Evolutionary conservation across 35 echinoderm and acorn worm genomes (phyloP).

Genomic region (Ophiothrix spiculata): DNA sequence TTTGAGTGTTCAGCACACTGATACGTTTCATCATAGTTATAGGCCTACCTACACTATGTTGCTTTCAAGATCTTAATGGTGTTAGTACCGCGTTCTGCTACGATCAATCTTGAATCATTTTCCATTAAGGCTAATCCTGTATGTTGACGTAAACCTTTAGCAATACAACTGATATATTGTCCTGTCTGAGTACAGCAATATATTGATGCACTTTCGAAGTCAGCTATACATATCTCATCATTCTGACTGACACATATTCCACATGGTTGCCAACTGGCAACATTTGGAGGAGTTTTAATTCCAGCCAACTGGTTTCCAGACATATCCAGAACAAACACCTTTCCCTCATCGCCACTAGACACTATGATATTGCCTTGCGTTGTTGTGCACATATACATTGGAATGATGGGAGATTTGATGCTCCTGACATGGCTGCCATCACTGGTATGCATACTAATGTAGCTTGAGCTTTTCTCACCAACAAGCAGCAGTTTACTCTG

Average conservation of each 20-base stretch:
- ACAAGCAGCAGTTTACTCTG: no score
- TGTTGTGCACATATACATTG: not conserved
- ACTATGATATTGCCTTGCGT: not conserved
- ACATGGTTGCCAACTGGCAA: not conserved
- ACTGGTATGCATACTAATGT: no score
- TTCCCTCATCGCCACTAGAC: not conserved
- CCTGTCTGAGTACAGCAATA: not conserved
- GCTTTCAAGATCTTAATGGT: no score
- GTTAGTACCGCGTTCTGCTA: not conserved
- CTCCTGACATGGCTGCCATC: not conserved
- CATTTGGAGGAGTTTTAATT: not conserved
- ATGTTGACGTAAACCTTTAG: not conserved
- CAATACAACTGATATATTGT: not conserved
- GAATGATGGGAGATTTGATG: not conserved
- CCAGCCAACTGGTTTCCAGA: not conserved
- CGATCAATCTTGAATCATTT: not conserved
- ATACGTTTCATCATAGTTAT: no score
- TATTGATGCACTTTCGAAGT: not conserved
- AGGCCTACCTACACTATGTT: no score
- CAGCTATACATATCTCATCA: not conserved
- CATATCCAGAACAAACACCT: not conserved
- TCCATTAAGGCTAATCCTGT: not conserved
- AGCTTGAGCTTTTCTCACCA: no score
- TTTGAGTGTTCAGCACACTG: no score
- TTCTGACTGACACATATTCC: not conserved